Conservation (phyloP, 2,888 invertebrate genomes). For the Ditula angustiorana region DNA sequence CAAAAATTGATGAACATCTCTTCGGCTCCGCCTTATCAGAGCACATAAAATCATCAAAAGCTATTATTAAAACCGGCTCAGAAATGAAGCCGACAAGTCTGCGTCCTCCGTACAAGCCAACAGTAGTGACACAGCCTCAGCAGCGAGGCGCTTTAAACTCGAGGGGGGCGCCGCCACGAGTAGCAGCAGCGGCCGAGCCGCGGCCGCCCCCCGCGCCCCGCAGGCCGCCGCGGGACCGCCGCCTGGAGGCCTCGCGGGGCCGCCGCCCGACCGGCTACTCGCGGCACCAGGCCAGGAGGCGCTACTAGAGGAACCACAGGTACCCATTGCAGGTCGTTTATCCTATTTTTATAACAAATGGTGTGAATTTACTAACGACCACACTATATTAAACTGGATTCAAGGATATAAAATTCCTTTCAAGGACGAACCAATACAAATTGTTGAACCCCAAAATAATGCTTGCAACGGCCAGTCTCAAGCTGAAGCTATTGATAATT, state of each 20-base stretch:
- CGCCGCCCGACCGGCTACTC: constrained; percentile 20
- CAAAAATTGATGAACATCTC: constrained; percentile 30
- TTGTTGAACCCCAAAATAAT: neutral
- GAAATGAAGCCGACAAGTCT: no score
- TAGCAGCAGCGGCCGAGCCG: no score
- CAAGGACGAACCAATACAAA: constrained; percentile 5
- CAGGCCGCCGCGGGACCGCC: no score
- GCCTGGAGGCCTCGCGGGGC: neutral
- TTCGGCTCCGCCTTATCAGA: constrained; percentile 35
- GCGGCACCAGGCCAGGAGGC: constrained; percentile 4
- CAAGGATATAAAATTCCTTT: constrained; percentile 41
- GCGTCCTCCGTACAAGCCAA: no score
- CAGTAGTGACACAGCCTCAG: no score
- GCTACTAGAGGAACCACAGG: constrained; percentile 4
- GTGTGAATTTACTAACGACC: constrained; percentile 32
- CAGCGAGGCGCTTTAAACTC: no score
- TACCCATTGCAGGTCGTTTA: constrained; percentile 33
- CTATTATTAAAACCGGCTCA: no score
- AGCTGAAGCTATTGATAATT: neutral
- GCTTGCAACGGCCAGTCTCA: no score
- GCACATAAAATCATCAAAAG: no score
- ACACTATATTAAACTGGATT: constrained; percentile 34
- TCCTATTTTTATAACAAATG: constrained; percentile 33
- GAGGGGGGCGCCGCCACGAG: no score
- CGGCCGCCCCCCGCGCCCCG: constrained; percentile 26